Percentiles rank a stretch among this genome's conserved stretches.
Conservation (phyloP, 2,113 vertebrate species). For the Balaeniceps rex region DNA sequence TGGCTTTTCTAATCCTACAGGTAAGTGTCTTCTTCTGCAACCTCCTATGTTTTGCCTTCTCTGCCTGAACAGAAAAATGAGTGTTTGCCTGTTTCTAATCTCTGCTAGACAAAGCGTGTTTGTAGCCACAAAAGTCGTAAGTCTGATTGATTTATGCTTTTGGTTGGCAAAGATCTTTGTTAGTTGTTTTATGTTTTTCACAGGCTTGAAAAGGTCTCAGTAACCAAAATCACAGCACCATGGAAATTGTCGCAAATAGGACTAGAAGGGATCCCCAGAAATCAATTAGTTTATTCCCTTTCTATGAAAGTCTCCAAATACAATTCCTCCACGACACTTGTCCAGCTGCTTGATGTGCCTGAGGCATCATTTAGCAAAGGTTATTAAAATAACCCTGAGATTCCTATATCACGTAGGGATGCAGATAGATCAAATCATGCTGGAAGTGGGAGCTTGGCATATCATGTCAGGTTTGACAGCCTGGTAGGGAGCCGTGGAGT, state of each 20-base stretch:
- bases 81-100: background rate
- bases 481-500: background rate
- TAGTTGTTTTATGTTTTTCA: background rate
- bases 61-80: background rate
- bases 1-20: constrained; percentile 76
- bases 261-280: background rate
- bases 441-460: background rate
- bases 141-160: background rate
- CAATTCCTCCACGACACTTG: background rate
- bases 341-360: background rate
- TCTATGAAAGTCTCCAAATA: background rate
- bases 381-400: background rate
- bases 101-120: background rate
- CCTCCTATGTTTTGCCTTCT: background rate
- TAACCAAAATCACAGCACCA: background rate
- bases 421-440: background rate
- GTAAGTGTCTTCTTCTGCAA: constrained; percentile 32
- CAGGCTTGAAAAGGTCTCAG: background rate
- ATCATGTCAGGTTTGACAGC: background rate
- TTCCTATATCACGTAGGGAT: rapidly evolving
- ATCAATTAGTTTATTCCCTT: background rate
- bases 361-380: background rate
- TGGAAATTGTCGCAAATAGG: background rate
- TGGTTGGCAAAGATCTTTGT: background rate
- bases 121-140: background rate